These are phyloP conservation scores for Yponomeuta cagnagella DNA, from an alignment of 2,888 invertebrate species.

Conservation along the genomic window DNA sequence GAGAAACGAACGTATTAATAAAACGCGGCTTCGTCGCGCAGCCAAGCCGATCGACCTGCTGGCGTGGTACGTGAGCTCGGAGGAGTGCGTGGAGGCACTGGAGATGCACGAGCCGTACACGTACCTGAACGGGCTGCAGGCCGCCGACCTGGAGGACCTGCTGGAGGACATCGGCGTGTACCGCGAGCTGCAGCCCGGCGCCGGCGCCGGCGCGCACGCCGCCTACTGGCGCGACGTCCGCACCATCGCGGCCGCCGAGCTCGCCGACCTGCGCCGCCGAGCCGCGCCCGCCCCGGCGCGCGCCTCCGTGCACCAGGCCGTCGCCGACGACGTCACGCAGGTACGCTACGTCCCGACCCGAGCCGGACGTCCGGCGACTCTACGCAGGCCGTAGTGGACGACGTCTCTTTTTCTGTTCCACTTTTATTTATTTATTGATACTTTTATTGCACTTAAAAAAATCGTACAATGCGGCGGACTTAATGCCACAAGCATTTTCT, in stretches of 20 bases:
- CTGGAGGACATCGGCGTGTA: slow-evolving; percentile 93
- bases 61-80: slow-evolving; percentile 95
- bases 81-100: slow-evolving; percentile 90
- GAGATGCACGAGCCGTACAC: slow-evolving; percentile 99
- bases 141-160: slow-evolving; percentile 95
- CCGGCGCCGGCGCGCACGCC: slow-evolving; percentile 88
- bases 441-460: no score
- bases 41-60: slow-evolving; percentile 98
- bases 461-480: no score
- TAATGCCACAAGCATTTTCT: no score
- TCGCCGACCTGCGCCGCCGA: slow-evolving; percentile 87
- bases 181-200: slow-evolving; percentile 86
- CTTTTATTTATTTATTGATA: no score
- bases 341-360: slow-evolving; percentile 29
- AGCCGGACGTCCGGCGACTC: no score
- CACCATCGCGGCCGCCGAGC: slow-evolving; percentile 94
- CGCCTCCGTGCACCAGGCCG: slow-evolving; percentile 93
- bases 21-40: slow-evolving; percentile 28
- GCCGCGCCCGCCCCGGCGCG: slow-evolving; percentile 68
- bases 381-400: no score
- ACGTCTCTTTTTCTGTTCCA: no score
- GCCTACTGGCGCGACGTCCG: slow-evolving; percentile 98
- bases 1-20: no score
- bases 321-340: slow-evolving; percentile 90
- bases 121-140: slow-evolving; percentile 92